phyloP scores from a whole-genome alignment of 2,113 vertebrate species.

The Hypocryptadius cinnamomeus region DNA sequence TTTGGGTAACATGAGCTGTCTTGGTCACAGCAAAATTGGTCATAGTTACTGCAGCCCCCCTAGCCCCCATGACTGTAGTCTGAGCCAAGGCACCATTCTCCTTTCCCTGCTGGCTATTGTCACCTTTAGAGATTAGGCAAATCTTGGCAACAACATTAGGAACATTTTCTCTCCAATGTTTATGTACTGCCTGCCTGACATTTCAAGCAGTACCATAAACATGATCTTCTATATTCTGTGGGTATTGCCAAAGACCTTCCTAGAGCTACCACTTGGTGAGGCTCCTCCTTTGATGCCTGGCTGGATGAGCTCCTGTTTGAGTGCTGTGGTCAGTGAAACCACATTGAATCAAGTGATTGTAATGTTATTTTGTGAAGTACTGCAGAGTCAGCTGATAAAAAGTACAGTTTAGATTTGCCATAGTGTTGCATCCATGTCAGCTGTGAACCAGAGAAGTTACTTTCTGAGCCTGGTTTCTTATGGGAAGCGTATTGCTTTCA shows the following conservation, averaged over 20 bases:
- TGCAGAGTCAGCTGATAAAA: background rate
- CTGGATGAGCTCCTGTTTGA: background rate
- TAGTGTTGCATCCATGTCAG: background rate
- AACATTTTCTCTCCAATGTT: background rate
- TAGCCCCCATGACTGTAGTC: background rate
- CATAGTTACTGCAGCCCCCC: background rate
- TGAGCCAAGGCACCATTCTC: background rate
- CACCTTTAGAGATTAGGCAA: background rate
- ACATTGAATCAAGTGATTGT: background rate
- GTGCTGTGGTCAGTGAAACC: background rate
- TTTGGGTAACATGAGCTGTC: background rate
- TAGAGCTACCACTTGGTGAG: background rate
- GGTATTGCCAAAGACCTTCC: background rate
- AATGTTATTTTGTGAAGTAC: background rate
- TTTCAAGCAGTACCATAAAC: background rate
- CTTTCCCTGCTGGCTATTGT: background rate
- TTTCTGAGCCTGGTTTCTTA: background rate
- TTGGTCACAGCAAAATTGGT: background rate
- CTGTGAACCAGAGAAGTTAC: background rate
- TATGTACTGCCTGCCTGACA: background rate
- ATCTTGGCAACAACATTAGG: background rate
- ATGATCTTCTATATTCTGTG: background rate
- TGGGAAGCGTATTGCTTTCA: background rate
- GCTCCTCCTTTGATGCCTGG: background rate
- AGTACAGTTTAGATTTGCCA: background rate